Percentiles rank a stretch among this genome's conserved stretches.
phyloP scores from a whole-genome alignment of 2,113 vertebrate genomes.

The Dromas ardeola region DNA sequence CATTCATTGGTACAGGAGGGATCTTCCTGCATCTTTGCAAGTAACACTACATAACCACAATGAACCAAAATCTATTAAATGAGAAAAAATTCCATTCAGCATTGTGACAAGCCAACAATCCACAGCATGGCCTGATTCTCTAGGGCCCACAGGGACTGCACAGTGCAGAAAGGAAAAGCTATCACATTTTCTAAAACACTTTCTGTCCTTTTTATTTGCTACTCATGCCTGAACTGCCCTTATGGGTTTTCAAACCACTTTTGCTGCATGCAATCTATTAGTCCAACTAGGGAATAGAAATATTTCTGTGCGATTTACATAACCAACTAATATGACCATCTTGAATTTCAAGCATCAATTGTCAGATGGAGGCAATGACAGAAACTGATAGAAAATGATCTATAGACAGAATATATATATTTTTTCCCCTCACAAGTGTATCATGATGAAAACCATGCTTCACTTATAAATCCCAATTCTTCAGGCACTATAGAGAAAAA shows the following conservation, averaged over 20 bases:
- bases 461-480: background rate
- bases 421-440: background rate
- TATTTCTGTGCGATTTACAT: background rate
- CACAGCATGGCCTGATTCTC: background rate
- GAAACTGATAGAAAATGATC: background rate
- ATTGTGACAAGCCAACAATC: background rate
- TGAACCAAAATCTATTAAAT: background rate
- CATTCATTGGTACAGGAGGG: background rate
- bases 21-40: background rate
- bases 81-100: background rate
- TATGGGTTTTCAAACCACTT: background rate
- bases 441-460: background rate
- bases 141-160: background rate
- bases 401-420: background rate
- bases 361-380: background rate
- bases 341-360: background rate
- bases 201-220: background rate
- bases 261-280: background rate
- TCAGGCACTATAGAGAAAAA: background rate
- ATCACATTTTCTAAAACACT: background rate
- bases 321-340: background rate
- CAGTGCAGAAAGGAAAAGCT: background rate
- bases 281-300: background rate
- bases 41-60: background rate
- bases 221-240: background rate